These are phyloP conservation scores for Atta cephalotes DNA, from an alignment of 1,140 invertebrate species.

Conservation along the genomic window DNA sequence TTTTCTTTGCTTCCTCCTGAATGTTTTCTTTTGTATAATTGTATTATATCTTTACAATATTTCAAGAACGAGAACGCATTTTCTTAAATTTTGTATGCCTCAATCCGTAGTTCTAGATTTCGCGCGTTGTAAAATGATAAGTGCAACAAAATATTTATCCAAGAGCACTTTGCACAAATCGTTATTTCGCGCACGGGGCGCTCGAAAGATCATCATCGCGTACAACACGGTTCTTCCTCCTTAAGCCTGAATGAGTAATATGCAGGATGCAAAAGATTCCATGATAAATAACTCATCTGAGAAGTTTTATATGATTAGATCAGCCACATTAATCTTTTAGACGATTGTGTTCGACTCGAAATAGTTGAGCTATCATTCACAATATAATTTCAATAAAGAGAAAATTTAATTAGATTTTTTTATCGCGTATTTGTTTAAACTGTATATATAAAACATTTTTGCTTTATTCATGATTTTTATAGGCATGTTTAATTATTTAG, in stretches of 20 bases:
- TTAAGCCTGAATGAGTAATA: slow-evolving; percentile 48
- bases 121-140: slow-evolving; percentile 27
- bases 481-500: neutral
- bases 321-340: neutral
- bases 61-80: neutral
- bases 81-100: slow-evolving; percentile 23
- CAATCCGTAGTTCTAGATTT: neutral
- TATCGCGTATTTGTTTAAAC: neutral
- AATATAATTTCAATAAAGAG: neutral
- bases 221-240: neutral
- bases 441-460: neutral
- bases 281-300: slow-evolving; percentile 28
- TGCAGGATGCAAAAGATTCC: slow-evolving; percentile 7
- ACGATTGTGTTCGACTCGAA: neutral
- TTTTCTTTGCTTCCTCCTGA: neutral
- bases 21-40: neutral
- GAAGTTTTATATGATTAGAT: neutral
- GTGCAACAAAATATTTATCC: slow-evolving; percentile 31
- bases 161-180: slow-evolving; percentile 46
- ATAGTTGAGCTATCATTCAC: neutral
- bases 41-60: neutral
- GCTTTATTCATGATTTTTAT: neutral
- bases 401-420: neutral
- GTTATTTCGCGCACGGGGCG: slow-evolving; percentile 28
- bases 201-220: slow-evolving; percentile 3